phyloP scores from a whole-genome alignment of 2,797 vertebrate species.

The Falco novaeseelandiae region DNA sequence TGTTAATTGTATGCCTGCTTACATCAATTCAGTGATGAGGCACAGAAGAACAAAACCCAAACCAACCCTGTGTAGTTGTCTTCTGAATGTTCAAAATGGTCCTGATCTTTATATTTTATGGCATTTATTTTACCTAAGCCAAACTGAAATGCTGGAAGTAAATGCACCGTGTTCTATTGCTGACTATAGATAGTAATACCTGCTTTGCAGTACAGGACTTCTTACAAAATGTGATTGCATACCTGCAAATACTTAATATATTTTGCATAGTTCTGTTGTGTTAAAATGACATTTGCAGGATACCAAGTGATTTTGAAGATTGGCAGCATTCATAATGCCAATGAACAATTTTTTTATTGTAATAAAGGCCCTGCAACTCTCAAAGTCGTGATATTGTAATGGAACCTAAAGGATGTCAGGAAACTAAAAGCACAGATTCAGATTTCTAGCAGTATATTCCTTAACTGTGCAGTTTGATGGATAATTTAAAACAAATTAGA shows the following conservation, averaged over 20 bases:
- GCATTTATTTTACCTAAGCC: not conserved
- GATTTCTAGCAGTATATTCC: not conserved
- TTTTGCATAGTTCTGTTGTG: not conserved
- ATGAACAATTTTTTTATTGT: not conserved
- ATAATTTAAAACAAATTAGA: slow-evolving; percentile 43
- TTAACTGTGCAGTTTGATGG: not conserved
- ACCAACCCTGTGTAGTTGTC: not conserved
- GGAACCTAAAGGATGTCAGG: not conserved
- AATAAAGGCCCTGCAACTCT: not conserved
- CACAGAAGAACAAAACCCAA: not conserved
- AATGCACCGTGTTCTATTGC: rapidly evolving
- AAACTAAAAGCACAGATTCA: not conserved
- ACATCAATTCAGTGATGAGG: not conserved
- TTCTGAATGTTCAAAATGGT: not conserved
- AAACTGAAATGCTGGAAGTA: not conserved
- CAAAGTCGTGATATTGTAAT: not conserved
- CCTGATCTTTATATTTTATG: not conserved
- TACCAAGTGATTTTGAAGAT: not conserved
- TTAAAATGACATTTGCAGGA: not conserved
- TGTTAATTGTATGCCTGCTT: not conserved
- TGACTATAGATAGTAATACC: not conserved
- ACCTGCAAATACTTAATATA: not conserved
- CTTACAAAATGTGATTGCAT: not conserved
- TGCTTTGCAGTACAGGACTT: not conserved
- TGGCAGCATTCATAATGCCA: not conserved